Evolutionary conservation across 2,888 invertebrate genomes (phyloP).

Genomic region (Spisula subtruncata): DNA sequence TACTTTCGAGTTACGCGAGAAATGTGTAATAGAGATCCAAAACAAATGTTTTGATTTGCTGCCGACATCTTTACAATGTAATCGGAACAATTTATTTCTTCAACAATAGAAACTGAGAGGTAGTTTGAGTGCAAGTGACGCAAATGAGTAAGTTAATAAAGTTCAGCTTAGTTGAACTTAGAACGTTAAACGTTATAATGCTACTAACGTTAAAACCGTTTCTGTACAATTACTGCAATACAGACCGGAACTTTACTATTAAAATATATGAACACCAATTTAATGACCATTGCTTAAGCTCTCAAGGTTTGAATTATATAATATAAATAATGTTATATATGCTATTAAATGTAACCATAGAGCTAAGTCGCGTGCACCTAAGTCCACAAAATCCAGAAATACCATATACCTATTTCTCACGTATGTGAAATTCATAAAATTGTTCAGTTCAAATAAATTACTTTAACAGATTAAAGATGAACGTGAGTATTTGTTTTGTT

Average conservation of each 20-base stretch:
- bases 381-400: too few relatives aligned
- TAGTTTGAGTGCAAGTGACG: neutral
- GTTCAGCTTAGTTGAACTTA: too few relatives aligned
- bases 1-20: neutral
- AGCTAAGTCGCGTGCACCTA: too few relatives aligned
- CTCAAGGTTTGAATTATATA: too few relatives aligned
- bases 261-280: too few relatives aligned
- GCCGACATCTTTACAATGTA: neutral
- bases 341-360: too few relatives aligned
- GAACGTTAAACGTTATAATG: too few relatives aligned
- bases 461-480: neutral
- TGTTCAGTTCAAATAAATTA: constrained; percentile 15
- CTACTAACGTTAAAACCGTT: too few relatives aligned
- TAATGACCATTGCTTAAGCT: too few relatives aligned
- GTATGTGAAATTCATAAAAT: constrained; percentile 18
- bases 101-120: neutral
- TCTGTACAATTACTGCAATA: too few relatives aligned
- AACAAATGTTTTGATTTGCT: neutral
- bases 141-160: neutral
- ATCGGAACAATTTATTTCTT: neutral
- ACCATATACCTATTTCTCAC: neutral
- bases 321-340: too few relatives aligned
- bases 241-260: too few relatives aligned
- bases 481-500: neutral
- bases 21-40: neutral